Evolutionary conservation across 2,888 invertebrate genomes (phyloP), one percentile per base, ranked within the genome.

Genomic region (Cataglyphis livida): DNA sequence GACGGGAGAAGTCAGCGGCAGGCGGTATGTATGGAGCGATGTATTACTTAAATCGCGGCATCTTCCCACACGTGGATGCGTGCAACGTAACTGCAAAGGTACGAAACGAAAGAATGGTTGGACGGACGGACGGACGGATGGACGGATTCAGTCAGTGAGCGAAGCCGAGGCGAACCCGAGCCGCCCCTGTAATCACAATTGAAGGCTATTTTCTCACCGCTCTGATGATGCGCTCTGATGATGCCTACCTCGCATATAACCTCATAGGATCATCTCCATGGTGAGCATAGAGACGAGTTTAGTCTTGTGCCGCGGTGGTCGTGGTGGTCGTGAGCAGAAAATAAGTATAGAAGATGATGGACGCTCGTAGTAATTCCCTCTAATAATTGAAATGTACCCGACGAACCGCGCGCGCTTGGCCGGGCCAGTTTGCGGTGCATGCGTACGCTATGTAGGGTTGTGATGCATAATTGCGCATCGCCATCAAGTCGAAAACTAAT

Each of bases 171-270:
- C 90, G 91, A 92, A 90, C 90, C 89, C 92, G 79, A 87, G 94
- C 94, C 94, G 94, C 93, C 94, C 93, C 94, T 94, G 94, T 94
- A 94, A 94, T 94, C 94, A 94, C 94, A 94, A 94, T 94, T 94
- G 94, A 94, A 94, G 94, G 94, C 94, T 94, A 94, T 94, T 94
- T 94, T 94, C 94, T 94, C 94, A 94, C 94, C 94, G 94, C 93
- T 94, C 94, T 94, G 94, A 94, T 94, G 94, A 94, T 94, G 94
- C 92, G 91, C 94, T 94, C 94, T 93, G 93, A 94, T 94, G 94
- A 94, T 94, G 92, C 93, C 91, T 90, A 89, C 91, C 90, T 90
- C 88, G 88, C 85, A 82, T 91, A 93, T 92, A 93, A 92, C 93
- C 92, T 93, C 93, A 90, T 92, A 93, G 93, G 92, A 93, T 93